Evolutionary conservation across 2,797 vertebrate species (phyloP).

Genomic region (Diplodus puntazzo): DNA sequence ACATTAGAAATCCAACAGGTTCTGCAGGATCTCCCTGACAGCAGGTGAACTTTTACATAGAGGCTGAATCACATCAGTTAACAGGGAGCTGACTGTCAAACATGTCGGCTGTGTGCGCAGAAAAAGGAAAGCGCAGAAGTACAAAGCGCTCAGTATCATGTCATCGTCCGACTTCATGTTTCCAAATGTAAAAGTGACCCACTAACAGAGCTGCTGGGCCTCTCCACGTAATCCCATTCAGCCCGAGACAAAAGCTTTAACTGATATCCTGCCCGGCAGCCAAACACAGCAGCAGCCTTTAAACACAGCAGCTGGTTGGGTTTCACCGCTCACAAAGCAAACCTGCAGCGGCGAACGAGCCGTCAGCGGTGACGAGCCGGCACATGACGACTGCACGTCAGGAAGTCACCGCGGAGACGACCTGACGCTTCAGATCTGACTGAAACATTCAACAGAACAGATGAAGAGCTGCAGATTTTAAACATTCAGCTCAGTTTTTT

Average conservation of each 20-base stretch:
- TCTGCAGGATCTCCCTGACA: no score
- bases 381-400: not conserved
- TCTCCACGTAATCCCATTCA: conserved; percentile 50
- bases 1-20: no score
- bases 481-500: no score
- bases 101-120: no score
- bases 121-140: no score
- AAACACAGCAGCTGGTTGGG: conserved; percentile 47
- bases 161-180: conserved; percentile 4
- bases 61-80: not conserved
- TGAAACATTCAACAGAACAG: not conserved
- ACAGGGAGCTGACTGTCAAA: not conserved
- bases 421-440: not conserved
- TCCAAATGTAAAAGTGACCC: conserved; percentile 40
- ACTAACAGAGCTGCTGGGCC: conserved; percentile 39
- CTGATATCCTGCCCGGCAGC: conserved; percentile 47
- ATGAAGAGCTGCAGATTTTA: not conserved
- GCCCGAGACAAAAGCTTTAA: conserved; percentile 41
- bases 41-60: no score
- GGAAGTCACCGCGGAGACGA: not conserved
- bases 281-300: conserved; percentile 11
- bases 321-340: conserved; percentile 60
- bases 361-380: not conserved
- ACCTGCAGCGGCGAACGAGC: conserved; percentile 8
- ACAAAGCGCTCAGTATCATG: not conserved